Percentiles rank a stretch among this genome's conserved stretches.
Evolutionary conservation across 2,113 vertebrate species (phyloP).

Genomic region (Myiozetetes cayanensis): DNA sequence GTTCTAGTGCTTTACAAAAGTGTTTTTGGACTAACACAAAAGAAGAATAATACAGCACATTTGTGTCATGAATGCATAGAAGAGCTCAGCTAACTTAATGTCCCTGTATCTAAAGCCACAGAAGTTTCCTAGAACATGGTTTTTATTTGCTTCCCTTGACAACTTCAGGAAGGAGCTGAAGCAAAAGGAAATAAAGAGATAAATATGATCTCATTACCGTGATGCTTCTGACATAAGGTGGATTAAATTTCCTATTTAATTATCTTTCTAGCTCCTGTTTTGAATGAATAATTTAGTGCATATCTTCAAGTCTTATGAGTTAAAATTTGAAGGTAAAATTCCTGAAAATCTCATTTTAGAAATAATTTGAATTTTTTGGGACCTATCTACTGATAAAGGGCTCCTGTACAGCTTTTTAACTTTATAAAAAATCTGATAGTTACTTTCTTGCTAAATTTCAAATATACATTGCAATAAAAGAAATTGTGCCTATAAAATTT

Average conservation of each 20-base stretch:
- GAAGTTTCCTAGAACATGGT: neutral
- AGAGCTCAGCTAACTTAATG: neutral
- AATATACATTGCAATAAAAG: neutral
- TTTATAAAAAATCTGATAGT: neutral
- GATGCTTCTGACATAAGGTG: conserved; percentile 8
- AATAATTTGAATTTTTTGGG: neutral
- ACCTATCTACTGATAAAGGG: neutral
- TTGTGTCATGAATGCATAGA: neutral
- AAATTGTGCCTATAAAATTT: neutral
- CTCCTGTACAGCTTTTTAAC: neutral
- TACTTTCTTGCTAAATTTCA: neutral
- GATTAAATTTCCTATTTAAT: conserved; percentile 31
- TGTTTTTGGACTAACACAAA: neutral
- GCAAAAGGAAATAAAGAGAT: neutral
- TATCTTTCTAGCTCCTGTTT: neutral
- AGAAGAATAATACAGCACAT: neutral
- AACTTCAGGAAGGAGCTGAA: conserved; percentile 20
- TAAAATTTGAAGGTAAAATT: conserved; percentile 10
- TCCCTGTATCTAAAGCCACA: neutral
- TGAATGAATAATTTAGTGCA: neutral
- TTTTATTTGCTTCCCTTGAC: conserved; percentile 37
- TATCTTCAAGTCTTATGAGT: neutral
- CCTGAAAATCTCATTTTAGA: neutral
- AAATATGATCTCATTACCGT: neutral
- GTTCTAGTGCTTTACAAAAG: neutral